Evolutionary conservation across 2,113 vertebrate species (phyloP), one percentile per base, ranked within the genome.

Genomic region (Brachypteracias leptosomus): DNA sequence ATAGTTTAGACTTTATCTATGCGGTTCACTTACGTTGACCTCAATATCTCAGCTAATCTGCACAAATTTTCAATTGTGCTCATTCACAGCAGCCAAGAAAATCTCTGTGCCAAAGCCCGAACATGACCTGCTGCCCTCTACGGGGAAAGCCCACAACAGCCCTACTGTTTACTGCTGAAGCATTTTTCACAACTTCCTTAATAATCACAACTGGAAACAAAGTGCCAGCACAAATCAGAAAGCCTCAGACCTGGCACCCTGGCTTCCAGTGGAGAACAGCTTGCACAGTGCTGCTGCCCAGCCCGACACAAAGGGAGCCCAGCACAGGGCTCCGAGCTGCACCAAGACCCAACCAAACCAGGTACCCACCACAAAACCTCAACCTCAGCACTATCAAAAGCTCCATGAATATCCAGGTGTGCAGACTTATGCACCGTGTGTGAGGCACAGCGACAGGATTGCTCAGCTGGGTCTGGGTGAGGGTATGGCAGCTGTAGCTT

Each of bases 41-140:
- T 85, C 78, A 31, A 16, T 57, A 46, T 38, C 67, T 36, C 54
- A 94, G 67, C 62, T 81, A 40, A 94, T 36, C 73, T 81, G 77
- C 55, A 77, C 31, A 36, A 13, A 55, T 67, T 75, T 85, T 40
- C 22, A 14, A 10, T 40, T 36, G 65, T 19, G 13, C 57, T 72
- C 29, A 42, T 59, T 90, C 10, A 8, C 88, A 68, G 47, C 3
- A 8, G 52, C 47, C 71, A 65, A 66, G 70, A 57, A n/a, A 31
- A 38, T 52, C 76, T 51, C 65, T 61, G 70, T 71, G 70, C 70
- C 78, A 78, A 68, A 91, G 61, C 20, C 29, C 5, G 1, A 81
- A 44, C 4, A 11, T 0, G 9, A 61, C 21, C 68, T 31, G 62
- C 29, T 31, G 13, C 57, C 11, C 36, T 28, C 36, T 7, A 4